A percentile compares a stretch with the other conserved stretches of the same genome.
Evolutionary conservation across 2,888 invertebrate species (phyloP).

Genomic region (Pseudanteris insignis): DNA sequence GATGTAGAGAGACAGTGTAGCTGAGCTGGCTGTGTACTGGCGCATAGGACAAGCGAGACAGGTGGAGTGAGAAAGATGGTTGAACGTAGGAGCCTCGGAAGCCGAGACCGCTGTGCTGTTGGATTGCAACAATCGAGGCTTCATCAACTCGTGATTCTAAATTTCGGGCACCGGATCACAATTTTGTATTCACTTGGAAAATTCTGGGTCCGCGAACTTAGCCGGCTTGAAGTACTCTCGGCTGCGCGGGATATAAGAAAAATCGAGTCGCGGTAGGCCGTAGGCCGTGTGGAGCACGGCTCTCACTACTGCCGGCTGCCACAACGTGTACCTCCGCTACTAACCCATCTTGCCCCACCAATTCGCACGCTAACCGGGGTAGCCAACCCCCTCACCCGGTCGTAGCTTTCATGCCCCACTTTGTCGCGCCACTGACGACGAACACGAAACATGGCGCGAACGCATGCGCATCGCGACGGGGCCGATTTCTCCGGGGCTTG

Average conservation of each 20-base stretch:
- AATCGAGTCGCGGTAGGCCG: conserved; percentile 46
- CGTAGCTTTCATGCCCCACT: conserved; percentile 21
- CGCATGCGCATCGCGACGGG: conserved; percentile 41
- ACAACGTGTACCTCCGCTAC: conserved; percentile 64
- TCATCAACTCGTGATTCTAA: no score
- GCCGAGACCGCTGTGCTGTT: no score
- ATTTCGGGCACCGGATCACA: background rate
- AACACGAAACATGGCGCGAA: conserved; percentile 36
- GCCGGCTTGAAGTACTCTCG: conserved; percentile 14
- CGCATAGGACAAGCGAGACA: conserved; percentile 15
- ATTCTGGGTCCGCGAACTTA: conserved; percentile 12
- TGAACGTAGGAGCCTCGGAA: conserved; percentile 13
- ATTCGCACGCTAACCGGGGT: conserved; percentile 29
- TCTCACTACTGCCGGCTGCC: conserved; percentile 63
- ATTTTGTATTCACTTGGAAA: conserved; percentile 5
- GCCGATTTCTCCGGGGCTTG: conserved; percentile 32
- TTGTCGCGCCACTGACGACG: conserved; percentile 9
- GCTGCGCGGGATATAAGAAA: conserved; percentile 30
- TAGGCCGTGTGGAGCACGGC: conserved; percentile 62
- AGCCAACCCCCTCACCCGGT: conserved; percentile 37
- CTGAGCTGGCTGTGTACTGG: background rate
- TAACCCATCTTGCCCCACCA: conserved; percentile 49
- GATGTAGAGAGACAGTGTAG: conserved; percentile 22
- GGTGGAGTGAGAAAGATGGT: conserved; percentile 34
- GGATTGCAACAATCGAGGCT: no score